Conservation (phyloP, 2,888 invertebrate genomes). For the Drosophila rubida region DNA sequence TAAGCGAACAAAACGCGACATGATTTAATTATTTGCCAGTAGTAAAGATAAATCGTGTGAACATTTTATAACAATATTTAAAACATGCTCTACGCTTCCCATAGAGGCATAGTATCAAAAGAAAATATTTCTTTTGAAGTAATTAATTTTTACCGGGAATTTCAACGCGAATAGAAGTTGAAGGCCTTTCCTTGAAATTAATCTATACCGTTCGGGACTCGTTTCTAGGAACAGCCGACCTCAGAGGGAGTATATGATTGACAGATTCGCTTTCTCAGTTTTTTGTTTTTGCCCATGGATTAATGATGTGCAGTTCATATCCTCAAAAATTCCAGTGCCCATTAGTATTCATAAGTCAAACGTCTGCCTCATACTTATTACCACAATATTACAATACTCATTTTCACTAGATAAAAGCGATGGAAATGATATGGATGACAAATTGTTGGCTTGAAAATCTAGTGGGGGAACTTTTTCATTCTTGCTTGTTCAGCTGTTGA, state of each 20-base stretch:
- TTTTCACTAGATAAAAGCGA: conserved; percentile 3
- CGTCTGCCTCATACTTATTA: neutral
- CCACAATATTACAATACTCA: neutral
- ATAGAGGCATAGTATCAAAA: neutral
- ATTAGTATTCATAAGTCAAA: neutral
- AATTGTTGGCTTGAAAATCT: conserved; percentile 6
- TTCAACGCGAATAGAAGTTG: neutral
- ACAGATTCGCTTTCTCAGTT: no score
- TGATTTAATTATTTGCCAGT: neutral
- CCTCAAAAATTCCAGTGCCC: neutral
- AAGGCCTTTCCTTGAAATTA: neutral
- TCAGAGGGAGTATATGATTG: no score
- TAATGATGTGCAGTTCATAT: neutral
- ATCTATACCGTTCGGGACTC: neutral
- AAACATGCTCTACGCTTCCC: neutral
- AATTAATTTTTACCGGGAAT: neutral
- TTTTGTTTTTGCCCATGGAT: neutral
- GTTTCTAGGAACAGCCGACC: neutral
- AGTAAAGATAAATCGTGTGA: neutral
- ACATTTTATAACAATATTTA: neutral
- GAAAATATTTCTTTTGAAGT: neutral
- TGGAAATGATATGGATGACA: conserved; percentile 11
- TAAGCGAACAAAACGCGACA: conserved; percentile 1
- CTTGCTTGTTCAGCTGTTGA: conserved; percentile 7
- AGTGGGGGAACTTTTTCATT: neutral